Evolutionary conservation across 2,797 vertebrate genomes (phyloP), one percentile per base, ranked within the genome.

Genomic region (Brachymystax lenok): DNA sequence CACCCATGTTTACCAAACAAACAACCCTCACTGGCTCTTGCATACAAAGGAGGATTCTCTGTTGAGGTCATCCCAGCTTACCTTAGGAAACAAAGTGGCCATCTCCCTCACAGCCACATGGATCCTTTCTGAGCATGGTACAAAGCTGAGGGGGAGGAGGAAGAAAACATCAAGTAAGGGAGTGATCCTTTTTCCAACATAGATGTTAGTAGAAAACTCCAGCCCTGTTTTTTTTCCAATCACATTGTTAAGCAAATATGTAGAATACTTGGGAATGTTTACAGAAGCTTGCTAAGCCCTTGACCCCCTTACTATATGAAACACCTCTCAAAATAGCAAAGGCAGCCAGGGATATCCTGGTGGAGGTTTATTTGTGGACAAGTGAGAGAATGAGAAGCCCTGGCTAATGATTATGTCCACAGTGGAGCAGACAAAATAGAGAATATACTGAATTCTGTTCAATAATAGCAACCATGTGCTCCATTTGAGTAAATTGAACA

Each of bases 71-170:
- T 27, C 59, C 59, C 24, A 8, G 51, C 92, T 97, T 93, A 99
- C 98, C 95, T 99, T 99, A 61, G 98, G 97, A 88, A 99, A 99
- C 78, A 99, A 89, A 14, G 96, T 95, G 56, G 98, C 98, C 98
- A 99, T 99, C 91, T 99, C 98, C 0, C 93, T 97, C 84, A 99
- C 98, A 75, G 98, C 98, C 85, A 95, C 79, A n/a, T 97, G 97
- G 92, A 99, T 99, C 91, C 97, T 98, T 92, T 98, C 97, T 6
- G 98, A 99, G 89, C 98, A 99, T 0, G 96, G 97, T 82, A 96
- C 93, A 74, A 99, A 99, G 90, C 98, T 99, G 95, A 83, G 0
- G 52, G 5, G 76, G 19, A 77, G 12, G 28, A 35, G 30, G 40
- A 35, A 74, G 24, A 33, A 33, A 63, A n/a, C 10, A 3, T 12